These are phyloP conservation scores for Poecilia gillii DNA, from an alignment of 2,797 vertebrate species.

Conservation along the genomic window DNA sequence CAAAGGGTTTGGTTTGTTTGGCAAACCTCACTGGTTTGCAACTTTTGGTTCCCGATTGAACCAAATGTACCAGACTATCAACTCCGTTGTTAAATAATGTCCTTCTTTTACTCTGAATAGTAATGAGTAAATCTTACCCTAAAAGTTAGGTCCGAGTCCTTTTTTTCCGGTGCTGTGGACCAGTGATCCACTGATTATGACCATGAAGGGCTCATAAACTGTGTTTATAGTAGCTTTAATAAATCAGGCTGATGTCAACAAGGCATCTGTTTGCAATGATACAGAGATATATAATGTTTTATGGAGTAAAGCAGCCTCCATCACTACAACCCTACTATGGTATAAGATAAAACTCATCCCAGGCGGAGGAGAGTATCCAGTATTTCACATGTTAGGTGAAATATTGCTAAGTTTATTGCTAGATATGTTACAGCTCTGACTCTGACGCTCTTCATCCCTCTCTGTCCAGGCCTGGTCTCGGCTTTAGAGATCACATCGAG, in stretches of 20 bases:
- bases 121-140: background rate
- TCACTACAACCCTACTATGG: too few relatives aligned
- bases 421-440: background rate
- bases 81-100: background rate
- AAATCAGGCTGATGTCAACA: background rate
- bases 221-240: background rate
- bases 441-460: slow-evolving; percentile 14
- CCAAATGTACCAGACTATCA: too few relatives aligned
- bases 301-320: background rate
- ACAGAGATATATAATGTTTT: background rate
- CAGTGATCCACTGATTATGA: background rate
- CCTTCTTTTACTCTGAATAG: background rate
- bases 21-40: too few relatives aligned
- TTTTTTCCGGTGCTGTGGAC: background rate
- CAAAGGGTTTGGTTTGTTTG: too few relatives aligned
- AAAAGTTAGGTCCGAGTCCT: background rate
- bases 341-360: background rate
- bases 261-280: background rate
- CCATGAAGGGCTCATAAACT: background rate
- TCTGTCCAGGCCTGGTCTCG: slow-evolving; percentile 62
- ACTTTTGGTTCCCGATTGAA: too few relatives aligned
- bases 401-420: background rate
- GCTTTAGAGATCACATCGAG: slow-evolving; percentile 84
- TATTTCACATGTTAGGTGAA: background rate
- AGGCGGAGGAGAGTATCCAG: background rate